Evolutionary conservation across 2,797 vertebrate species (phyloP).

Genomic region (Gobio occitaniae): DNA sequence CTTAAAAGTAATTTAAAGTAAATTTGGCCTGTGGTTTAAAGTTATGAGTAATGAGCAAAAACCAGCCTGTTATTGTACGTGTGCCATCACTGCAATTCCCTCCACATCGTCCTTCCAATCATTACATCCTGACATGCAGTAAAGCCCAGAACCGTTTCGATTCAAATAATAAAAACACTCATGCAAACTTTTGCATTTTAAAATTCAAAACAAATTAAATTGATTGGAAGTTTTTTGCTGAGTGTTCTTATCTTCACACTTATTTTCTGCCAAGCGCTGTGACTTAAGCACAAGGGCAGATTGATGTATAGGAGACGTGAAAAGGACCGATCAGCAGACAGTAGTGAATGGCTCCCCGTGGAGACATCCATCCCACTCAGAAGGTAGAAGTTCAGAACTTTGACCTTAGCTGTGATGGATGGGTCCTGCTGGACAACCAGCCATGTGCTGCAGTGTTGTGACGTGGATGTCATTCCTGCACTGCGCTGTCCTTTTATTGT

Average conservation of each 20-base stretch:
- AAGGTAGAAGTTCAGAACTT: conserved; percentile 46
- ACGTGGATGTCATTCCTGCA: conserved; percentile 9
- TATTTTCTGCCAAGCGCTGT: background rate
- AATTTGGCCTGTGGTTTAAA: conserved; percentile 26
- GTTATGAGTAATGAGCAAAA: conserved; percentile 17
- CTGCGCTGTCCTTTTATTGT: conserved; percentile 12
- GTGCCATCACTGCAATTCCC: background rate
- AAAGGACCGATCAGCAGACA: conserved; percentile 45
- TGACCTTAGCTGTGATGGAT: conserved; percentile 53
- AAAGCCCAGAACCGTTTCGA: conserved; percentile 16
- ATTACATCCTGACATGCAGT: background rate
- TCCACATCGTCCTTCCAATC: background rate
- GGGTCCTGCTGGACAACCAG: conserved; percentile 25
- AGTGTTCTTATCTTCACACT: background rate
- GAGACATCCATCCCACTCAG: conserved; percentile 50
- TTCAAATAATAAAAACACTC: conserved; percentile 14
- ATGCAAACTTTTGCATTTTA: conserved; percentile 13
- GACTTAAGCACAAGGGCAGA: conserved; percentile 42
- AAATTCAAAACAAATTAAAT: conserved; percentile 15
- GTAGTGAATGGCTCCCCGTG: conserved; percentile 44
- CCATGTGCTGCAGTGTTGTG: conserved; percentile 33
- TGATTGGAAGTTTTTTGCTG: conserved; percentile 27
- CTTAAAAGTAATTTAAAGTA: conserved; percentile 26
- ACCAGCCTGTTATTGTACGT: background rate
- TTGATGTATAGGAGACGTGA: conserved; percentile 44